Evolutionary conservation across 2,888 invertebrate species (phyloP).

Genomic region (Brachyopa scutellaris): DNA sequence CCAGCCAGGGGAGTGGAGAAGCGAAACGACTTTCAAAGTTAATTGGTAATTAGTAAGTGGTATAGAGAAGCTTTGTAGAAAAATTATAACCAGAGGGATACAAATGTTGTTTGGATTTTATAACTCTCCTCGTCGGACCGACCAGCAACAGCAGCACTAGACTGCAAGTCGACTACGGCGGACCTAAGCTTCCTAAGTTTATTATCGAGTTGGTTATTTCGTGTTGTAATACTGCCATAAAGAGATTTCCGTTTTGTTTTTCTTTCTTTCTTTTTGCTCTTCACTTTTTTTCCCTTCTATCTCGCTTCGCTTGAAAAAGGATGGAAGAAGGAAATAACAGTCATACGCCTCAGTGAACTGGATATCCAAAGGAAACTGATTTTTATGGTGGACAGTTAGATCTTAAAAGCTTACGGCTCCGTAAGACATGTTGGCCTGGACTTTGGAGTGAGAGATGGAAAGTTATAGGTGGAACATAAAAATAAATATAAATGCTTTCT

Average conservation of each 20-base stretch:
- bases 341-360: constrained; percentile 62
- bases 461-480: constrained; percentile 36
- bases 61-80: constrained; percentile 63
- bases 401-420: constrained; percentile 74
- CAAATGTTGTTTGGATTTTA: constrained; percentile 63
- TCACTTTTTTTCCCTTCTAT: background rate
- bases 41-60: constrained; percentile 77
- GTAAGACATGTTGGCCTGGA: constrained; percentile 72
- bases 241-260: constrained; percentile 21
- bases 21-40: constrained; percentile 68
- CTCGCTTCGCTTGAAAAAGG: background rate
- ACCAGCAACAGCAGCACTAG: background rate
- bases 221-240: constrained; percentile 52
- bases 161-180: constrained; percentile 50
- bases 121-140: constrained; percentile 14
- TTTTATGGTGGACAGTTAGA: constrained; percentile 72
- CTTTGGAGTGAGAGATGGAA: constrained; percentile 63
- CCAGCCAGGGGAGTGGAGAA: constrained; percentile 37
- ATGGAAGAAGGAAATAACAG: constrained; percentile 43
- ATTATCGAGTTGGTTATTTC: constrained; percentile 63
- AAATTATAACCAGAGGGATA: constrained; percentile 70
- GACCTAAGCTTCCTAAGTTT: constrained; percentile 59
- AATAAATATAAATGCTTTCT: constrained; percentile 16
- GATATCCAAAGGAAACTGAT: constrained; percentile 54
- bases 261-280: constrained; percentile 1